A percentile compares a stretch with the other conserved stretches of the same genome.
These are phyloP conservation scores for Propithecus coquereli DNA, from an alignment of 2,113 vertebrate genomes.

Conservation along the genomic window DNA sequence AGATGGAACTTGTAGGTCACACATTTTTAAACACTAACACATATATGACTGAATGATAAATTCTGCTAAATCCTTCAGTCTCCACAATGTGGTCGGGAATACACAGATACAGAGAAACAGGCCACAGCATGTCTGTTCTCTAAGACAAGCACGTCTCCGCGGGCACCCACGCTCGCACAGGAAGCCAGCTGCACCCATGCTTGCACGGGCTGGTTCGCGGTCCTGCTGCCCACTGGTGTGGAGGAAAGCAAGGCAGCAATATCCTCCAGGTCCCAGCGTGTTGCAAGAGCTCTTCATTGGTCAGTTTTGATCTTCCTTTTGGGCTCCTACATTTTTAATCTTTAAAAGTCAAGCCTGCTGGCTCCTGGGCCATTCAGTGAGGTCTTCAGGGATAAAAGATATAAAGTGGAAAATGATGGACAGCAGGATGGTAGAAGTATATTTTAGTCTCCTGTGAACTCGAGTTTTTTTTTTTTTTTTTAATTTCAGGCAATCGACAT, in stretches of 20 bases:
- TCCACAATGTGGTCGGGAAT: background rate
- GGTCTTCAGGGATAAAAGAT: background rate
- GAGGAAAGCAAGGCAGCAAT: background rate
- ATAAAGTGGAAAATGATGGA: background rate
- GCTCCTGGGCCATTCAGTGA: background rate
- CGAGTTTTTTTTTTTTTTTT: background rate
- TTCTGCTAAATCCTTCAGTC: background rate
- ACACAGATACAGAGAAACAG: background rate
- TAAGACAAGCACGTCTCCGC: background rate
- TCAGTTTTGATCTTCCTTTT: background rate
- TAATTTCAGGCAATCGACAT: background rate
- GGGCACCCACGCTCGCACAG: rapidly evolving
- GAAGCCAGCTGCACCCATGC: rapidly evolving
- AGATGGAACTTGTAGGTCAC: background rate
- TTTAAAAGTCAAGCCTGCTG: background rate
- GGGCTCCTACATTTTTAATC: background rate
- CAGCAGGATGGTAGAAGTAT: background rate
- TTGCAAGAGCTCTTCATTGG: background rate
- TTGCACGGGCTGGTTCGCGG: rapidly evolving
- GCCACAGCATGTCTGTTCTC: background rate
- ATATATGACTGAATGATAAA: background rate
- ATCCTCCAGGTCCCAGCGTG: background rate
- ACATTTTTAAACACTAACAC: background rate
- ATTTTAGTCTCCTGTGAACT: background rate
- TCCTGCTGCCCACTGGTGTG: background rate